A percentile compares a stretch with the other conserved stretches of the same genome.
Evolutionary conservation across 2,797 vertebrate genomes (phyloP).

Genomic region (Rhabdophis nuchalis): DNA sequence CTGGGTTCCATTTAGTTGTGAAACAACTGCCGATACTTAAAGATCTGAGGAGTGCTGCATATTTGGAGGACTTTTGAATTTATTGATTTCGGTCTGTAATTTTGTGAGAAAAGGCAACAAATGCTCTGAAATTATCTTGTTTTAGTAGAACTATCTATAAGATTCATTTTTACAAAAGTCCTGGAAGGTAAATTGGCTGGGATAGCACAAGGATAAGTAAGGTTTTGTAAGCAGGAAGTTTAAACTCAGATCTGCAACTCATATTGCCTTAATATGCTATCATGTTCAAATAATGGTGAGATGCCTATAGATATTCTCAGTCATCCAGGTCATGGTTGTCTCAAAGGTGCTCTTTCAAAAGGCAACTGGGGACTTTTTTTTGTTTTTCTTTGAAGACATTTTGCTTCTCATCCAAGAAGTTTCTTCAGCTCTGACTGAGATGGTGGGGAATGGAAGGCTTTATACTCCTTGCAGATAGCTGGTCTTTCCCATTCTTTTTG

Average conservation of each 20-base stretch:
- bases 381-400: no score
- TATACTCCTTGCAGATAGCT: no score
- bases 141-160: neutral
- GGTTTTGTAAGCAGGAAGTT: neutral
- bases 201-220: neutral
- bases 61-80: constrained; percentile 3
- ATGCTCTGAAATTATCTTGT: neutral
- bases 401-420: no score
- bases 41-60: neutral
- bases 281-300: neutral
- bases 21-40: constrained; percentile 11
- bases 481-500: no score
- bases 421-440: no score
- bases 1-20: neutral
- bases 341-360: no score
- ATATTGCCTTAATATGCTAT: neutral
- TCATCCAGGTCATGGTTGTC: no score
- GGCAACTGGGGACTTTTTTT: no score
- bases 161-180: neutral
- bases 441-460: no score
- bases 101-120: neutral
- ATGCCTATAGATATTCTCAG: no score
- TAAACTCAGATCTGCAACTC: neutral
- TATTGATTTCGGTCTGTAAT: neutral
- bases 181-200: neutral